Conservation (phyloP, 2,797 vertebrate species). For the Serranus cabrilla region DNA sequence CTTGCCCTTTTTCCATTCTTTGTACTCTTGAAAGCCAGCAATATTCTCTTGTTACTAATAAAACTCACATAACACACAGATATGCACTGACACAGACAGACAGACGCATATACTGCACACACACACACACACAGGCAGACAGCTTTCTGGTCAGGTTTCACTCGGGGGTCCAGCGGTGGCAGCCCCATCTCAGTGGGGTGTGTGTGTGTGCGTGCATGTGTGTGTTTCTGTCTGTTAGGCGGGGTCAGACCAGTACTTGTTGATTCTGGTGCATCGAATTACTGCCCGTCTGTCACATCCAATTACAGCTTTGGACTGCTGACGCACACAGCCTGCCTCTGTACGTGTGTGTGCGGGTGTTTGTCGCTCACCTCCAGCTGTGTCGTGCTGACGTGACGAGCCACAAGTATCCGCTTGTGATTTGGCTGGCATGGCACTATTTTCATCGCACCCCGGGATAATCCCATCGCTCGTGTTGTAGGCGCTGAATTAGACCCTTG, state of each 20-base stretch:
- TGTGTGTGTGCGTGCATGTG: conserved; percentile 25
- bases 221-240: conserved; percentile 62
- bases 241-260: conserved; percentile 78
- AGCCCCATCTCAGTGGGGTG: conserved; percentile 69
- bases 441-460: conserved; percentile 45
- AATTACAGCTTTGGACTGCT: conserved; percentile 81
- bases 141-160: conserved; percentile 72
- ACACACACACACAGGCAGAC: conserved; percentile 33
- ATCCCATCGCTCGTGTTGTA: conserved; percentile 47
- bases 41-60: conserved; percentile 67
- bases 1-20: conserved; percentile 39
- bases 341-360: conserved; percentile 71
- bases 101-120: conserved; percentile 15
- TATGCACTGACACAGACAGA: conserved; percentile 25
- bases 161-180: conserved; percentile 61
- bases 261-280: conserved; percentile 86
- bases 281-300: conserved; percentile 87
- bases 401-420: conserved; percentile 77
- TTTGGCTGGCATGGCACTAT: conserved; percentile 48
- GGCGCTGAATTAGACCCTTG: conserved; percentile 16
- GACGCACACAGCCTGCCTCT: conserved; percentile 85
- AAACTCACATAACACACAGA: conserved; percentile 54
- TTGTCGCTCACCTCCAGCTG: conserved; percentile 81
- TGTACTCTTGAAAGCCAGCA: conserved; percentile 48
- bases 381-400: conserved; percentile 69